phyloP scores from a whole-genome alignment of 2,113 vertebrate species.

The Ia io region DNA sequence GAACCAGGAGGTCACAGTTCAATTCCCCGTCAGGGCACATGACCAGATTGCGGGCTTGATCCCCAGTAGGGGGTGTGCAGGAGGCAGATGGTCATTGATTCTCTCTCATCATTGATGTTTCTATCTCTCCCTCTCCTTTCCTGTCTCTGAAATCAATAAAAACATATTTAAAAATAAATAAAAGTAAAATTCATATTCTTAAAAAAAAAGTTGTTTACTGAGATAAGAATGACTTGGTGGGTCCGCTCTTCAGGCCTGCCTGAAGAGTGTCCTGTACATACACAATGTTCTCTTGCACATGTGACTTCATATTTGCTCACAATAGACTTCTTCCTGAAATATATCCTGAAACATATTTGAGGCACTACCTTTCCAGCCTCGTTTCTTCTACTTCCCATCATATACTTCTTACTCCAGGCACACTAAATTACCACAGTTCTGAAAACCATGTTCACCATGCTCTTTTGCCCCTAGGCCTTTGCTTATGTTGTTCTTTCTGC shows the following conservation, averaged over 20 bases:
- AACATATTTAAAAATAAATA: too few relatives aligned
- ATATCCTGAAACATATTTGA: neutral
- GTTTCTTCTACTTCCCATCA: neutral
- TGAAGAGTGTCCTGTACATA: neutral
- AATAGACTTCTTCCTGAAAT: neutral
- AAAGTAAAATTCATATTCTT: too few relatives aligned
- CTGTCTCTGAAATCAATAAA: too few relatives aligned
- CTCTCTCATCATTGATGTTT: too few relatives aligned
- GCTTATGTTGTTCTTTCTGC: neutral
- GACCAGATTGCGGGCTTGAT: too few relatives aligned
- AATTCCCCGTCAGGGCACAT: too few relatives aligned
- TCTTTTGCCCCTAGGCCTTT: neutral
- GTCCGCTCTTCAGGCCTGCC: neutral
- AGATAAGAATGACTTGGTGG: neutral
- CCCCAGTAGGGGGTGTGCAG: too few relatives aligned
- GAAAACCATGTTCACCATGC: neutral
- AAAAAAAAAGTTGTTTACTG: too few relatives aligned
- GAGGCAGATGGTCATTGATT: too few relatives aligned
- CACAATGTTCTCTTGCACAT: neutral
- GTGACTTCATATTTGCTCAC: neutral
- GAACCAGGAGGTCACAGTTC: too few relatives aligned
- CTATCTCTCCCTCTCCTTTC: too few relatives aligned
- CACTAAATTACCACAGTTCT: neutral
- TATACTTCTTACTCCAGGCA: neutral
- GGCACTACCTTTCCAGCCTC: neutral